These are phyloP conservation scores for Chauna torquata DNA, from an alignment of 2,113 vertebrate species.

Conservation along the genomic window DNA sequence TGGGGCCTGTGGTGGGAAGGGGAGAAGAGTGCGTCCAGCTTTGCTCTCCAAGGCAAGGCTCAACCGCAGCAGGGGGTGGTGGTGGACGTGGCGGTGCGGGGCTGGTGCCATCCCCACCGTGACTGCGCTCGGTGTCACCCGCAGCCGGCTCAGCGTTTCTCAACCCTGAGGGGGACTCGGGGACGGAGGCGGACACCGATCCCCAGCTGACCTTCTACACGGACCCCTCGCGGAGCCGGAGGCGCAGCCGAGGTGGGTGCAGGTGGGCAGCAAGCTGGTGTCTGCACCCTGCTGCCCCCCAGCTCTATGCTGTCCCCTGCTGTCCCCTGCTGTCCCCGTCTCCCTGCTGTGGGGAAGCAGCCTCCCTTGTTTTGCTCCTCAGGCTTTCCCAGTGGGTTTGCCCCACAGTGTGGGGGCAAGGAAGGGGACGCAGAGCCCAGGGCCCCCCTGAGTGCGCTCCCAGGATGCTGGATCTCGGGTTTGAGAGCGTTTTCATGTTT, in stretches of 20 bases:
- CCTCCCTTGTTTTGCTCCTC: no score
- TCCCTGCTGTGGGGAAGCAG: not conserved
- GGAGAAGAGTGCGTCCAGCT: not conserved
- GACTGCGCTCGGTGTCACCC: constrained; percentile 8
- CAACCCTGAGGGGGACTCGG: constrained; percentile 96
- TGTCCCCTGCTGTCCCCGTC: not conserved
- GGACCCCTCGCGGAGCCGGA: constrained; percentile 92
- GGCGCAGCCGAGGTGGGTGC: constrained; percentile 90
- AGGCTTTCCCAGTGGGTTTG: no score
- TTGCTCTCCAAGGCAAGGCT: not conserved
- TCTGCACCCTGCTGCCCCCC: no score
- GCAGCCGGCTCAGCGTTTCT: constrained; percentile 94
- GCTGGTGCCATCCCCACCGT: not conserved
- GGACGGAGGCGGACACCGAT: constrained; percentile 95
- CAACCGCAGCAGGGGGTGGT: not conserved
- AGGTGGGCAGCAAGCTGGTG: not conserved
- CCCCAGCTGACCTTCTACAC: constrained; percentile 99
- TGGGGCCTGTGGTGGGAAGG: not conserved
- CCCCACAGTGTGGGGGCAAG: no score
- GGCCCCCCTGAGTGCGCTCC: not conserved
- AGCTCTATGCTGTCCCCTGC: not conserved
- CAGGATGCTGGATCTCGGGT: not conserved
- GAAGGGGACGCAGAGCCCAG: no score
- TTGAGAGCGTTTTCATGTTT: not conserved
- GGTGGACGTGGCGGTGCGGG: not conserved